A percentile compares a stretch with the other conserved stretches of the same genome.
These are phyloP conservation scores for Pangasius djambal DNA, from an alignment of 2,797 vertebrate species.

Conservation along the genomic window DNA sequence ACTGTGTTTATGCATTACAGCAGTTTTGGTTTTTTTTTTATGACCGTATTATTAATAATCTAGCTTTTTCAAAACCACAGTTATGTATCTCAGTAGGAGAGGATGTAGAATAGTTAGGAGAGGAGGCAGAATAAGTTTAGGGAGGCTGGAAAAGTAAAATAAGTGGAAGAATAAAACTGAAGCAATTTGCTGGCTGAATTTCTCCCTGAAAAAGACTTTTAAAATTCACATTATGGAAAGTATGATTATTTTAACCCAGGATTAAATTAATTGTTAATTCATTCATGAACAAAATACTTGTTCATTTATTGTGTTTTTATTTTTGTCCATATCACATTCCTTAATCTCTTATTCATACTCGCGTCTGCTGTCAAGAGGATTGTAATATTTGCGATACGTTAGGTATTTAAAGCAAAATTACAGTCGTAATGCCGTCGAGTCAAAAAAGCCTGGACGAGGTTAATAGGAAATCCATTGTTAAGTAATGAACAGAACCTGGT, in stretches of 20 bases:
- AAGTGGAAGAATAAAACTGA: not conserved
- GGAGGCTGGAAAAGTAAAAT: not conserved
- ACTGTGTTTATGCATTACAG: not conserved
- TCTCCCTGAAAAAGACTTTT: not conserved
- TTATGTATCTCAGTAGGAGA: conserved; percentile 15
- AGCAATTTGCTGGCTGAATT: not conserved
- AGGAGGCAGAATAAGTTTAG: not conserved
- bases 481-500: conserved; percentile 24
- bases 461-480: not conserved
- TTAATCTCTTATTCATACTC: not conserved
- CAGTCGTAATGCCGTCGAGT: not conserved
- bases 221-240: not conserved
- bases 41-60: conserved; percentile 44
- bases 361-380: not conserved
- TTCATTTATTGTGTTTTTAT: not conserved
- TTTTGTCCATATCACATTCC: no score
- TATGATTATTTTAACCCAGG: not conserved
- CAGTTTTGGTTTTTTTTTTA: conserved; percentile 21
- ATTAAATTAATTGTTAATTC: not conserved
- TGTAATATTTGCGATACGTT: not conserved
- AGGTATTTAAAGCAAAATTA: not conserved
- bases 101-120: not conserved
- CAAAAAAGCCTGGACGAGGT: not conserved
- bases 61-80: conserved; percentile 43
- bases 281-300: not conserved